Conservation (phyloP, 2,113 vertebrate genomes). For the Xenopus borealis region DNA sequence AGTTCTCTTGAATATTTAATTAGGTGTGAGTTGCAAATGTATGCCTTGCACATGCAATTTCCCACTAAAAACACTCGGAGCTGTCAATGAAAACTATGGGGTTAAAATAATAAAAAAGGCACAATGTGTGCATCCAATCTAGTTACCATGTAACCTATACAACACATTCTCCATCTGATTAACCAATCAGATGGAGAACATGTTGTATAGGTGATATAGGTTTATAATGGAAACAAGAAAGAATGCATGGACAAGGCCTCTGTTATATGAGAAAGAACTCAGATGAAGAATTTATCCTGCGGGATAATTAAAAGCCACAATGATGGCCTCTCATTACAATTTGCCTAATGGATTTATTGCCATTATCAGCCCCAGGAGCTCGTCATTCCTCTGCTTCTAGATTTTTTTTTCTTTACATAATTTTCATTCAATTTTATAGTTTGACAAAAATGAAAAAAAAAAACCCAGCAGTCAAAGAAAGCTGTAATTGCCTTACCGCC, state of each 20-base stretch:
- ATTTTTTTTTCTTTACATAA: neutral
- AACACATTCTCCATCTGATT: too few relatives aligned
- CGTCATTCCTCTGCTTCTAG: neutral
- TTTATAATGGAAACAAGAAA: too few relatives aligned
- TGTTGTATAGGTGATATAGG: too few relatives aligned
- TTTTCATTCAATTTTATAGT: neutral
- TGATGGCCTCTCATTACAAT: neutral
- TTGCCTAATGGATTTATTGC: neutral
- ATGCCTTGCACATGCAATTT: too few relatives aligned
- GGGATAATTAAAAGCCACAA: slow-evolving; percentile 12
- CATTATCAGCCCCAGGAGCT: neutral
- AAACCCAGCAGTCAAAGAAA: neutral
- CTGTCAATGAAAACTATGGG: too few relatives aligned
- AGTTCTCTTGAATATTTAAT: too few relatives aligned
- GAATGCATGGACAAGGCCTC: neutral
- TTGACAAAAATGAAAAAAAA: neutral
- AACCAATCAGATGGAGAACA: too few relatives aligned
- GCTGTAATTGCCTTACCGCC: slow-evolving; percentile 5
- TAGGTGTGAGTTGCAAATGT: too few relatives aligned
- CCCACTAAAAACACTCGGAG: too few relatives aligned
- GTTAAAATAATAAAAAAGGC: too few relatives aligned
- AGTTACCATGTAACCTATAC: too few relatives aligned
- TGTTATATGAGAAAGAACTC: neutral
- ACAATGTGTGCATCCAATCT: too few relatives aligned
- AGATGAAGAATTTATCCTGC: neutral